Evolutionary conservation across 2,888 invertebrate genomes (phyloP).

Genomic region (Nemotelus nigrinus): DNA sequence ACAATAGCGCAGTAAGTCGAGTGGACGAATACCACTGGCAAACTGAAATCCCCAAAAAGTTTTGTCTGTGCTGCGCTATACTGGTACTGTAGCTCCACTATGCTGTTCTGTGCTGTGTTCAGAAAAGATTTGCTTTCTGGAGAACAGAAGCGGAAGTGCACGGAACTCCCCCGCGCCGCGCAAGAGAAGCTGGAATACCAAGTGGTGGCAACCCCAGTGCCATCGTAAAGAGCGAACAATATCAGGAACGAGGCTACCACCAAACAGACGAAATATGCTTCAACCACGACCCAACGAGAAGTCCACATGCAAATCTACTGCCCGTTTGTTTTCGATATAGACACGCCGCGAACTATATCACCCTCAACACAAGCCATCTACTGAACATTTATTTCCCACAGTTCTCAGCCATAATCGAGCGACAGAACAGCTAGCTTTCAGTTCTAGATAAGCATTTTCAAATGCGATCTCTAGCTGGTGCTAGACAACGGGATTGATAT

Average conservation of each 20-base stretch:
- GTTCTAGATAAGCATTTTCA: neutral
- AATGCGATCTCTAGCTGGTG: neutral
- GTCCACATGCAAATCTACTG: conserved; percentile 15
- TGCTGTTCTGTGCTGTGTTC: neutral
- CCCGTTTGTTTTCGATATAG: neutral
- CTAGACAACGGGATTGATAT: neutral
- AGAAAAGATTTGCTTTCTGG: conserved; percentile 33
- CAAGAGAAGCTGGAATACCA: conserved; percentile 19
- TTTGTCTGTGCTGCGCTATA: neutral
- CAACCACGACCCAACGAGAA: neutral
- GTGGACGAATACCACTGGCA: conserved; percentile 29
- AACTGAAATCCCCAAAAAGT: conserved; percentile 39
- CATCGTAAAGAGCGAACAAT: conserved; percentile 6
- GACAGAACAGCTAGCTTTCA: conserved; percentile 2
- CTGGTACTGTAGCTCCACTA: no score
- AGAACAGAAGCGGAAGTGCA: conserved; percentile 22
- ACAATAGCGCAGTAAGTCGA: conserved; percentile 5
- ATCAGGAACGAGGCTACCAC: conserved; percentile 1
- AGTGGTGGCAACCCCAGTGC: conserved; percentile 8
- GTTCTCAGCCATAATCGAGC: neutral
- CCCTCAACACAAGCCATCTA: conserved; percentile 7
- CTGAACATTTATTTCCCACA: neutral
- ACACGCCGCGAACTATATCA: conserved; percentile 19
- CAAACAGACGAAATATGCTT: conserved; percentile 9
- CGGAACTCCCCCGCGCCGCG: conserved; percentile 10